Percentiles rank a stretch among this genome's conserved stretches.
phyloP scores from a whole-genome alignment of 2,888 invertebrate genomes.

The Caenorhabditis becei region DNA sequence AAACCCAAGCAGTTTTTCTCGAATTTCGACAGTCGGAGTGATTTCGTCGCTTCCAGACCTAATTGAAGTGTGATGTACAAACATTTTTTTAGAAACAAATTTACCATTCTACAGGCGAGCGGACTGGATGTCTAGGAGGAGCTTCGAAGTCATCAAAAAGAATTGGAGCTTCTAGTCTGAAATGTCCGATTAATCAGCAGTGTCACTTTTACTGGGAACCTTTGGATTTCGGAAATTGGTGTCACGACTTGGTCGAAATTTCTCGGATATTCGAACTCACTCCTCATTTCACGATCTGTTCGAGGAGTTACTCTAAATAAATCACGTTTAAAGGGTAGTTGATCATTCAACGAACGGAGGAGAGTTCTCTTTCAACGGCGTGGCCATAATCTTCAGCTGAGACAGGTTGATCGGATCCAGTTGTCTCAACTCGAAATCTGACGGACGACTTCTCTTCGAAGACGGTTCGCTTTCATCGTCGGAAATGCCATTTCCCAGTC shows the following conservation, averaged over 20 bases:
- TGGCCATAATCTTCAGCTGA: constrained; percentile 13
- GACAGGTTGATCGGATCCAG: constrained; percentile 22
- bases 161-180: neutral
- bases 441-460: neutral
- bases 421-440: neutral
- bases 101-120: neutral
- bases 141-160: neutral
- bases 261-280: neutral
- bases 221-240: neutral
- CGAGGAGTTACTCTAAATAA: neutral
- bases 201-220: neutral
- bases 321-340: neutral
- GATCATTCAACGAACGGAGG: neutral
- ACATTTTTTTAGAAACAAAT: neutral
- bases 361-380: constrained; percentile 18
- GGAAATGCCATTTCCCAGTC: neutral
- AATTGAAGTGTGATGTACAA: neutral
- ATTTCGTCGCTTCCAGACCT: neutral
- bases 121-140: neutral
- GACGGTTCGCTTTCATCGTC: constrained; percentile 6
- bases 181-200: neutral
- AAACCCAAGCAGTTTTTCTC: neutral
- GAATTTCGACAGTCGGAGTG: neutral
- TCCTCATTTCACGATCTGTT: neutral
- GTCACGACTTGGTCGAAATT: neutral